Conservation (phyloP, 2,797 vertebrate genomes). For the Orestias chungarensis region DNA sequence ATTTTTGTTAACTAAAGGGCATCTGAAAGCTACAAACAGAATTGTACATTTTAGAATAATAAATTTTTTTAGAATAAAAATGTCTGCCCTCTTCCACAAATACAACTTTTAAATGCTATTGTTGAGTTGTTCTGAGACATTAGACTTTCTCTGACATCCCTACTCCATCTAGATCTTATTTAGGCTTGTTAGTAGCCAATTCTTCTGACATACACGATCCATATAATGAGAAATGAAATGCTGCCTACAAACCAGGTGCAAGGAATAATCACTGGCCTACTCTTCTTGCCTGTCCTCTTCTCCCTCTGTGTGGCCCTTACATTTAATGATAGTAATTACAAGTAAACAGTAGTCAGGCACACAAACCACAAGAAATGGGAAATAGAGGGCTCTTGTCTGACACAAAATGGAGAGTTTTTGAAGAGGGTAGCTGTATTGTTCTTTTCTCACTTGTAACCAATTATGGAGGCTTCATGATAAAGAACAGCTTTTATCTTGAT, state of each 20-base stretch:
- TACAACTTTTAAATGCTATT: not conserved
- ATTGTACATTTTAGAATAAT: not conserved
- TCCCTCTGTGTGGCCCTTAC: slow-evolving; percentile 17
- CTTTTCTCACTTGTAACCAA: slow-evolving; percentile 21
- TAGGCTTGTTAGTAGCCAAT: slow-evolving; percentile 26
- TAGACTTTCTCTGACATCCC: slow-evolving; percentile 3
- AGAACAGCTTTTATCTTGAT: slow-evolving; percentile 28
- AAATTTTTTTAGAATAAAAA: not conserved
- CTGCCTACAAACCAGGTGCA: slow-evolving; percentile 27
- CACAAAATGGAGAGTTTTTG: slow-evolving; percentile 14
- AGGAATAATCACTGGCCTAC: slow-evolving; percentile 45
- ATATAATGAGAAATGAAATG: slow-evolving; percentile 37
- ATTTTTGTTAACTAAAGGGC: not conserved
- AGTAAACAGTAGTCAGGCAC: slow-evolving; percentile 22
- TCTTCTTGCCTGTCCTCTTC: slow-evolving; percentile 19
- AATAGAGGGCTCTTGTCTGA: slow-evolving; percentile 18
- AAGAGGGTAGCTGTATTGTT: slow-evolving; percentile 14
- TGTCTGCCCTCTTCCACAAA: not conserved
- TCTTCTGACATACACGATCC: slow-evolving; percentile 36
- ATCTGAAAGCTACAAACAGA: not conserved
- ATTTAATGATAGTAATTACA: slow-evolving; percentile 47
- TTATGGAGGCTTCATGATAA: slow-evolving; percentile 25
- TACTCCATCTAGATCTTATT: slow-evolving; percentile 25
- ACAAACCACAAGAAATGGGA: slow-evolving; percentile 20
- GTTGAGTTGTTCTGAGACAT: slow-evolving; percentile 12